These are phyloP conservation scores for Eupithecia inturbata DNA, from an alignment of 2,888 invertebrate genomes.

Conservation along the genomic window DNA sequence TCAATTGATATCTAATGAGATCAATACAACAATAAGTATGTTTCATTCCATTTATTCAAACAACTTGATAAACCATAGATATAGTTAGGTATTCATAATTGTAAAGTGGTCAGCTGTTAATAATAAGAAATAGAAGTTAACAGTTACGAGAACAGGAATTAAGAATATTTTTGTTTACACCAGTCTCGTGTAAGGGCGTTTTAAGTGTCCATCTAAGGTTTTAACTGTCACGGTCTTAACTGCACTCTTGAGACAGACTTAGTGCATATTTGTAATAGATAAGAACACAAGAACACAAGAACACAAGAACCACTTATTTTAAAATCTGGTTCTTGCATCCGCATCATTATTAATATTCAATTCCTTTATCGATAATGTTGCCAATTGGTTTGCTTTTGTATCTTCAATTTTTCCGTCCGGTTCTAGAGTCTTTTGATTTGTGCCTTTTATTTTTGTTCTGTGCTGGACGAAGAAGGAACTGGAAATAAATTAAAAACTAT, in stretches of 20 bases:
- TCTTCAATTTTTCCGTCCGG: conserved; percentile 47
- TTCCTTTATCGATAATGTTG: conserved; percentile 7
- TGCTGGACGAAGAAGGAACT: conserved; percentile 70
- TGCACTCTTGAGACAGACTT: not conserved
- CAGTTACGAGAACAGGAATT: not conserved
- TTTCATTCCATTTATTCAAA: not conserved
- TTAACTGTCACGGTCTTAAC: not conserved
- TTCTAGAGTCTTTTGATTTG: conserved; percentile 67
- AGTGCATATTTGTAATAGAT: not conserved
- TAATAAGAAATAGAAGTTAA: not conserved
- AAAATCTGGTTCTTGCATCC: conserved; percentile 9
- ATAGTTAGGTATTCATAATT: not conserved
- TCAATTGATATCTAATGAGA: conserved; percentile 3
- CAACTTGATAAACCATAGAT: not conserved
- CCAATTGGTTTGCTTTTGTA: conserved; percentile 1
- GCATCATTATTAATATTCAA: conserved; percentile 49
- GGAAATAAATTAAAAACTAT: conserved; percentile 24
- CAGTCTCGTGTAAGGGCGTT: not conserved
- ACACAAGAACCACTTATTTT: not conserved
- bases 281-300: not conserved
- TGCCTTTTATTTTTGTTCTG: conserved; percentile 53
- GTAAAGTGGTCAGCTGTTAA: not conserved
- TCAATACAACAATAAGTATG: not conserved
- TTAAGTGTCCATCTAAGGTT: not conserved
- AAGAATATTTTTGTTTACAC: not conserved